phyloP scores from a whole-genome alignment of 2,113 vertebrate genomes.

The Pardalotus punctatus region DNA sequence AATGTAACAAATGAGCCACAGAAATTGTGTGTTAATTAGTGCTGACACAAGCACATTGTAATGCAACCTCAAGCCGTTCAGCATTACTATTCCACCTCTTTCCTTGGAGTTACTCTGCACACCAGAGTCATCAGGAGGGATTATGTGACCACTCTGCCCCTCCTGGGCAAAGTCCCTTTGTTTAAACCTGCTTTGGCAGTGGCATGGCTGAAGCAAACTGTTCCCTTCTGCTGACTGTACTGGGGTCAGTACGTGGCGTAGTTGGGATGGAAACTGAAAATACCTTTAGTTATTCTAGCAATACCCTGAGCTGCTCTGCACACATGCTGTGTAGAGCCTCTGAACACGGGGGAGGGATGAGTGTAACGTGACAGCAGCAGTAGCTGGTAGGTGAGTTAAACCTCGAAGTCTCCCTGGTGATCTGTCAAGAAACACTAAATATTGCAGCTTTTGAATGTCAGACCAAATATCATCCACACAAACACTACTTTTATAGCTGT shows the following conservation, averaged over 20 bases:
- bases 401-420: background rate
- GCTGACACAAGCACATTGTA: background rate
- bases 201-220: background rate
- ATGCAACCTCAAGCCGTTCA: background rate
- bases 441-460: constrained; percentile 4
- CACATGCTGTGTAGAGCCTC: background rate
- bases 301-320: background rate
- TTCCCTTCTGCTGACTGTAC: background rate
- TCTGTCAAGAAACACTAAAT: constrained; percentile 21
- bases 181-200: background rate
- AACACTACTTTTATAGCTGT: constrained; percentile 8
- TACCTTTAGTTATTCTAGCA: background rate
- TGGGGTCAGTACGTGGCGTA: background rate
- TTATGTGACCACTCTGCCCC: background rate
- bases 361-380: background rate
- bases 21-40: background rate
- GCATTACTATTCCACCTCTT: background rate
- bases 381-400: constrained; percentile 11
- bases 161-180: background rate
- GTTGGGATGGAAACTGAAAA: background rate
- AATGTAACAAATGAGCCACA: background rate
- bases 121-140: background rate
- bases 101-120: background rate
- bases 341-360: background rate
- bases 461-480: background rate